Base-by-base conservation (phyloP, 1,140 invertebrate species). In the Bombus waltoni region DNA sequence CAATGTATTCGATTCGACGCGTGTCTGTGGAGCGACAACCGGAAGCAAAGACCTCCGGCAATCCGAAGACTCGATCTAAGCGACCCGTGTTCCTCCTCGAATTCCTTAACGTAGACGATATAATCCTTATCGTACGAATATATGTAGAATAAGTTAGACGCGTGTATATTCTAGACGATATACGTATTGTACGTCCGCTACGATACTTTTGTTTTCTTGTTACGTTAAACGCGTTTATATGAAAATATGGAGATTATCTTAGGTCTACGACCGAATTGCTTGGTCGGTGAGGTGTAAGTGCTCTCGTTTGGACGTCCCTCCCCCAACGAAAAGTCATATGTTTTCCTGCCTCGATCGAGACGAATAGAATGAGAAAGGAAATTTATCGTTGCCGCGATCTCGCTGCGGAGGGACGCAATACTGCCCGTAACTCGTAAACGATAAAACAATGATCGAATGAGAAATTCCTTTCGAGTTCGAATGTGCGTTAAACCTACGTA, bases 241-340 rank as follows among this genome's bases (percentile, higher is more conserved):
- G 91, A 92, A 92, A 92, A 92, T 92, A 92, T 83, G 65, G 76
- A 72, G 79, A 84, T 59, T 66, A 88, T 85, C 74, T 87, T 90
- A 87, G 85, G 87, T 72, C 28, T 89, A 90, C 65, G 78, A 87
- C 79, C 88, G 78, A 90, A 92, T 81, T 81, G 62, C 35, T 86
- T 82, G 75, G 87, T 86, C 87, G 72, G 66, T 80, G 80, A 89
- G 86, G 15, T 81, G 70, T 77, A 53, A 76, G 66, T 72, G n/a
- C 44, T 88, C 59, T 77, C 42, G 59, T 65, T 75, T 87, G 2
- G 15, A 38, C 35, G 32, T 75, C 13, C n/a, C 74, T 47, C 40
- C 35, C 42, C 62, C 15, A 81, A 85, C 35, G 66, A 83, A 89
- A 81, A 65, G 5, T 28, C 11, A n/a, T 13, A 15, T 28, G 11